Evolutionary conservation across 2,888 invertebrate genomes (phyloP).

Genomic region (Idaea aversata): DNA sequence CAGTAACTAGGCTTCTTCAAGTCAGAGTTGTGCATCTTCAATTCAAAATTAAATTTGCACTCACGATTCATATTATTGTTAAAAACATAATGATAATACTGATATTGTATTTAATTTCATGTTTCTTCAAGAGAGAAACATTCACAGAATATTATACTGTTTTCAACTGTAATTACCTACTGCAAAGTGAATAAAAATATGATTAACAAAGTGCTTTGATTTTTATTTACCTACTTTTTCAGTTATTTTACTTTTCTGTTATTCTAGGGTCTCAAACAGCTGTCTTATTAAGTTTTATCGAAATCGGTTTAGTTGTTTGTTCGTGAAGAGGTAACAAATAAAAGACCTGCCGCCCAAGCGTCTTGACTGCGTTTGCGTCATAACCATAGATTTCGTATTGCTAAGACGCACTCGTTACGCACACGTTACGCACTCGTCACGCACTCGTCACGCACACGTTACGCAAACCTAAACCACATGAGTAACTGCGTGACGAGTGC

Average conservation of each 20-base stretch:
- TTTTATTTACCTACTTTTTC: neutral
- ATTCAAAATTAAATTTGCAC: conserved; percentile 75
- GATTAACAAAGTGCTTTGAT: neutral
- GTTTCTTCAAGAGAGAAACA: neutral
- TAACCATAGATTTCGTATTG: no score
- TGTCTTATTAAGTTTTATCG: no score
- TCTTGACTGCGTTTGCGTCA: no score
- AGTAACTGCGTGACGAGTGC: no score
- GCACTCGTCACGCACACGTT: no score
- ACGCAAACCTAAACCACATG: no score
- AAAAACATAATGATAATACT: conserved; percentile 74
- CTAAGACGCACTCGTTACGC: no score
- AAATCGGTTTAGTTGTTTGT: no score
- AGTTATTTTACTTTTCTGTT: neutral
- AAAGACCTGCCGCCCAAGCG: no score
- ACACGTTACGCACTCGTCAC: no score
- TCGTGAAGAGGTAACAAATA: no score
- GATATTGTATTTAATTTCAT: conserved; percentile 41
- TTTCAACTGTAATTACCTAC: neutral
- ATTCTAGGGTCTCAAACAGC: no score
- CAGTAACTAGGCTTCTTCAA: conserved; percentile 53
- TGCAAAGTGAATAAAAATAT: conserved; percentile 1
- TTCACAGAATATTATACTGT: conserved; percentile 1
- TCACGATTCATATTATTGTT: conserved; percentile 79
- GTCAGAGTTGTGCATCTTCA: conserved; percentile 49